These are phyloP conservation scores for Cotesia chilonis DNA, from an alignment of 1,140 invertebrate species.

Conservation along the genomic window DNA sequence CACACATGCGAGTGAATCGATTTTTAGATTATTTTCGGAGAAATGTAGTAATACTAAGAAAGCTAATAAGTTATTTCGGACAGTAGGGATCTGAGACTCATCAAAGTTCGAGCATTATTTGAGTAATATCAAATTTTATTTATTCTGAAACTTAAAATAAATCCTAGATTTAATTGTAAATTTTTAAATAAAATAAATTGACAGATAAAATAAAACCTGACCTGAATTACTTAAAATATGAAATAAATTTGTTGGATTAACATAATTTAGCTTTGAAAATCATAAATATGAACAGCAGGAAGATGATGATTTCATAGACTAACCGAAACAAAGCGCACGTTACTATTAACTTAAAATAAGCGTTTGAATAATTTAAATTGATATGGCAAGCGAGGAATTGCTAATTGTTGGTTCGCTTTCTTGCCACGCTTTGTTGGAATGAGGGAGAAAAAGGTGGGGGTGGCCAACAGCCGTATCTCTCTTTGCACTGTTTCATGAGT, in stretches of 20 bases:
- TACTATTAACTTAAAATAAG: constrained; percentile 41
- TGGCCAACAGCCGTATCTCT: constrained; percentile 18
- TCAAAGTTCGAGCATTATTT: background rate
- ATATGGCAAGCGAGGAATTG: constrained; percentile 45
- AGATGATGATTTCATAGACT: constrained; percentile 37
- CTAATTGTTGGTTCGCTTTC: constrained; percentile 44
- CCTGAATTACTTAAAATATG: constrained; percentile 28
- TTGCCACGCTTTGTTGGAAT: constrained; percentile 36
- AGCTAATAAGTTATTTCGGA: background rate
- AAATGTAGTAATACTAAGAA: background rate
- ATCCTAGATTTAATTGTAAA: too few relatives aligned
- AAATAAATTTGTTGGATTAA: constrained; percentile 50
- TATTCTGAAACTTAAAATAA: constrained; percentile 12
- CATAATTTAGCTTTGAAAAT: constrained; percentile 31
- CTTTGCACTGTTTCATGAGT: constrained; percentile 9
- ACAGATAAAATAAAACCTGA: too few relatives aligned
- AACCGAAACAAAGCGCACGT: constrained; percentile 20
- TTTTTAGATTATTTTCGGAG: constrained; percentile 1
- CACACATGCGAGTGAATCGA: constrained; percentile 10
- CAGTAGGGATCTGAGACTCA: background rate
- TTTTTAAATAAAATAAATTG: too few relatives aligned
- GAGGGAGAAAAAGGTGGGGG: constrained; percentile 5
- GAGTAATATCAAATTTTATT: constrained; percentile 23
- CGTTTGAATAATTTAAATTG: constrained; percentile 55
- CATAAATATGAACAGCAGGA: background rate